Percentiles rank a stretch among this genome's conserved stretches.
Conservation (phyloP, 2,113 vertebrate species). For the Anser cygnoides region DNA sequence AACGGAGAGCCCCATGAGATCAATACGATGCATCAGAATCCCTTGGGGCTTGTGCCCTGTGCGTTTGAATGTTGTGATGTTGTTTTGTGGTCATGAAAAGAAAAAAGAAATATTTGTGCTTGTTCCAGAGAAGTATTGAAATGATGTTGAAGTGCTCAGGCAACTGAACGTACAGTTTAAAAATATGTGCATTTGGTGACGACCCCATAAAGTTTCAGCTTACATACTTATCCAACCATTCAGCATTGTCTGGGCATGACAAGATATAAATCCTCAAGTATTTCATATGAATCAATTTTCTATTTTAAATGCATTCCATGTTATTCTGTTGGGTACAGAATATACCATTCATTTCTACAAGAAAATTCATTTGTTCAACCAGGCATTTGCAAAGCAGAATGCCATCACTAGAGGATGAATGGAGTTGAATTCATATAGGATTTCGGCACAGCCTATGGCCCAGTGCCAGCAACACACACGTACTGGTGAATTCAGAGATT, state of each 20-base stretch:
- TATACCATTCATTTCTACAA: background rate
- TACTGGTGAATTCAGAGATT: background rate
- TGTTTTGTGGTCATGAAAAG: background rate
- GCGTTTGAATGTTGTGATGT: background rate
- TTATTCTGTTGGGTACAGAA: background rate
- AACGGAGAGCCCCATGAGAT: background rate
- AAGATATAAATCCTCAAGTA: background rate
- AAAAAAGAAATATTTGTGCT: background rate
- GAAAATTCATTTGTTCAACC: background rate
- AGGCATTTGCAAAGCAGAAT: background rate
- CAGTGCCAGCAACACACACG: background rate
- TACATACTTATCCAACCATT: background rate
- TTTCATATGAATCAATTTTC: background rate
- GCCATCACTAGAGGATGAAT: background rate
- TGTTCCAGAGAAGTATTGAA: background rate
- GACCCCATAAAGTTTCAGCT: background rate
- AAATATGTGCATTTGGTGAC: background rate
- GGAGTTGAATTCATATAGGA: background rate
- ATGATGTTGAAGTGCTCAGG: background rate
- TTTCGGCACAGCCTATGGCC: background rate
- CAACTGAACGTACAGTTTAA: background rate
- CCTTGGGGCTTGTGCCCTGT: background rate
- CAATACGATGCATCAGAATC: accelerated
- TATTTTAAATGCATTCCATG: background rate
- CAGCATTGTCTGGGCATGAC: background rate